These are phyloP conservation scores for Chouioia cunea DNA, from an alignment of 2,888 invertebrate genomes.

Conservation along the genomic window DNA sequence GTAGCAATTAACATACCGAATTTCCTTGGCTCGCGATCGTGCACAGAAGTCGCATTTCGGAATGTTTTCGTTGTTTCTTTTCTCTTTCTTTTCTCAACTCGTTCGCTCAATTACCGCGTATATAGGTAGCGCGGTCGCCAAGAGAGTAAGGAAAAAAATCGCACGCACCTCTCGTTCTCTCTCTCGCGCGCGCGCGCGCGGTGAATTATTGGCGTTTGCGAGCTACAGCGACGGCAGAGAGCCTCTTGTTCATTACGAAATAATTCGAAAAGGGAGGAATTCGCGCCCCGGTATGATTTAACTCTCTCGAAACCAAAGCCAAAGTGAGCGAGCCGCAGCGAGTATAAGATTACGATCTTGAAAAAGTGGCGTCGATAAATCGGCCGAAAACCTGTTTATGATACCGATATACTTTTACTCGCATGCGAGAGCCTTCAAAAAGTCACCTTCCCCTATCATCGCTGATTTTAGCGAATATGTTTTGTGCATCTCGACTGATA, in stretches of 20 bases:
- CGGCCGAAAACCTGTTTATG: slow-evolving; percentile 47
- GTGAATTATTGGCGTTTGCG: slow-evolving; percentile 45
- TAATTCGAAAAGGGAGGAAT: slow-evolving; percentile 45
- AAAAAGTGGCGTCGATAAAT: slow-evolving; percentile 48
- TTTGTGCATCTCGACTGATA: too few relatives aligned
- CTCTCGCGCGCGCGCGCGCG: slow-evolving; percentile 7
- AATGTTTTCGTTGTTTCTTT: slow-evolving; percentile 1
- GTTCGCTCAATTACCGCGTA: neutral
- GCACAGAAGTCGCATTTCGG: slow-evolving; percentile 2
- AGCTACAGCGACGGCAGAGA: slow-evolving; percentile 44
- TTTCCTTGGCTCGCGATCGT: slow-evolving; percentile 14
- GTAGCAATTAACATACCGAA: slow-evolving; percentile 28
- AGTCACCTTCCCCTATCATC: too few relatives aligned
- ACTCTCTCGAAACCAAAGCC: slow-evolving; percentile 22
- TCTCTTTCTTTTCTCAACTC: neutral
- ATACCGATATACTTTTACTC: slow-evolving; percentile 42
- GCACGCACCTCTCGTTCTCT: slow-evolving; percentile 11
- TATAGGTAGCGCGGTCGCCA: neutral
- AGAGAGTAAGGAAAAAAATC: slow-evolving; percentile 2
- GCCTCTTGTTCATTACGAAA: slow-evolving; percentile 49
- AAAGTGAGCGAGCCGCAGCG: neutral
- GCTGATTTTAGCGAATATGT: too few relatives aligned
- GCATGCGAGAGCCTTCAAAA: slow-evolving; percentile 22
- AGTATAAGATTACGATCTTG: slow-evolving; percentile 46
- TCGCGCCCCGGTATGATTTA: slow-evolving; percentile 46